These are phyloP conservation scores for Brachyistius frenatus DNA, from an alignment of 2,113 vertebrate species.

Conservation along the genomic window DNA sequence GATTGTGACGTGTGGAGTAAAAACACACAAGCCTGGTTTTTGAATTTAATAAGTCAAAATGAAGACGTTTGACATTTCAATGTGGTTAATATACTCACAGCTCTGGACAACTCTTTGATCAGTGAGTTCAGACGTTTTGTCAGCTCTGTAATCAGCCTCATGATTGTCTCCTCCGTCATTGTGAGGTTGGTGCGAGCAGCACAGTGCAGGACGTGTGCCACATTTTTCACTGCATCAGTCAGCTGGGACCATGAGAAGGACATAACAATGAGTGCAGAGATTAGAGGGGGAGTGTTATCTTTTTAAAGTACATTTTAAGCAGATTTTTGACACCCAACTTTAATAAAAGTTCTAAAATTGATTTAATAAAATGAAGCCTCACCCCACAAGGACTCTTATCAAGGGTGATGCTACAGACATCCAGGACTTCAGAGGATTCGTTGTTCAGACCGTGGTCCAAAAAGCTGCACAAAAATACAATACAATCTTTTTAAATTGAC, in stretches of 20 bases:
- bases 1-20: neutral
- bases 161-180: slow-evolving; percentile 64
- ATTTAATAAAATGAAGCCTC: slow-evolving; percentile 20
- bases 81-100: slow-evolving; percentile 62
- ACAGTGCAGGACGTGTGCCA: slow-evolving; percentile 77
- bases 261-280: neutral
- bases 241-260: slow-evolving; percentile 54
- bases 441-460: slow-evolving; percentile 52
- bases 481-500: no score
- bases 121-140: slow-evolving; percentile 69
- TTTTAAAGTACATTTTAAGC: neutral
- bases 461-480: slow-evolving; percentile 57
- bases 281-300: neutral
- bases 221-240: slow-evolving; percentile 62
- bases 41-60: neutral
- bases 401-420: slow-evolving; percentile 75
- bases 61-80: neutral
- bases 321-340: no score
- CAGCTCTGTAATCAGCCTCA: slow-evolving; percentile 70
- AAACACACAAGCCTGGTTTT: neutral
- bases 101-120: slow-evolving; percentile 65
- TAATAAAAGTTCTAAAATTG: no score
- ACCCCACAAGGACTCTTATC: slow-evolving; percentile 71
- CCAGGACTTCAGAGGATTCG: slow-evolving; percentile 39
- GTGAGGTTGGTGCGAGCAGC: slow-evolving; percentile 68